Evolutionary conservation across 2,113 vertebrate species (phyloP).

Genomic region (Bufo gargarizans): DNA sequence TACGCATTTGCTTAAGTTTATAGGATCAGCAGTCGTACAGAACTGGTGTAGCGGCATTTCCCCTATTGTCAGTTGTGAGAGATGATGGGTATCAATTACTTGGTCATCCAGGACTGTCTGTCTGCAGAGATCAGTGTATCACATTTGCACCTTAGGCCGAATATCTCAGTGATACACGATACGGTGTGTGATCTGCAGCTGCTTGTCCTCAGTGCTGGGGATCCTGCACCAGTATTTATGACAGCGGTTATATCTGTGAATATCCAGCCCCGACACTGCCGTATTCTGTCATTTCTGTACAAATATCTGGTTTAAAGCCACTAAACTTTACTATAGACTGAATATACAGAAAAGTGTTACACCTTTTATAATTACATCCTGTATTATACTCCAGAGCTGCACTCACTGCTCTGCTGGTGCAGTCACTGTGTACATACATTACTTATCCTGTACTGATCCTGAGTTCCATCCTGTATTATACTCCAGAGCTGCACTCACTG

Average conservation of each 20-base stretch:
- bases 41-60: not conserved
- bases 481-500: not conserved
- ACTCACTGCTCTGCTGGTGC: no score
- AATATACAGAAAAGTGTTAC: no score
- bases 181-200: not conserved
- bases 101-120: constrained; percentile 11
- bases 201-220: not conserved
- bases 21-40: not conserved
- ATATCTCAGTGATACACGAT: constrained; percentile 22
- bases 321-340: not conserved
- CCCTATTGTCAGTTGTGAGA: not conserved
- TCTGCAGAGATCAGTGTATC: constrained; percentile 3
- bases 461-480: not conserved
- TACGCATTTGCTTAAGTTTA: not conserved
- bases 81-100: constrained; percentile 7
- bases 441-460: not conserved
- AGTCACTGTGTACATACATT: not conserved
- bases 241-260: not conserved
- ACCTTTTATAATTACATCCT: not conserved
- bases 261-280: not conserved
- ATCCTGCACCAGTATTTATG: not conserved
- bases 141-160: constrained; percentile 29
- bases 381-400: no score
- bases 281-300: not conserved
- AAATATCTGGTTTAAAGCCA: not conserved